Conservation (phyloP, 2,888 invertebrate species). For the Altica lythri region DNA sequence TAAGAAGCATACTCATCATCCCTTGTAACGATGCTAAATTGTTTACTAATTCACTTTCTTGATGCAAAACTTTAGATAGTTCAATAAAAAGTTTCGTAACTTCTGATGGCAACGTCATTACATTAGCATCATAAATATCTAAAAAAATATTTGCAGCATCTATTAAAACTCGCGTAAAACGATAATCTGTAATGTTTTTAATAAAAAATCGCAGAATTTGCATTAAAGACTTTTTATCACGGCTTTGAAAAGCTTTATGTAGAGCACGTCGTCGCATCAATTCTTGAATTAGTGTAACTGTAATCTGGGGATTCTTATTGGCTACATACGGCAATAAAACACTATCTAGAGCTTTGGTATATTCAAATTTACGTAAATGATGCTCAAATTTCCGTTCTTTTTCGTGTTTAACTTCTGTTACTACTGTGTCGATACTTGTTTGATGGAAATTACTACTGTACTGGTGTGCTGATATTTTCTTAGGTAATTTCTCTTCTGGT, state of each 20-base stretch:
- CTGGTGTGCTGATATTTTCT: slow-evolving; percentile 63
- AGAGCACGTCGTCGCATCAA: slow-evolving; percentile 82
- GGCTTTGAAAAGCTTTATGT: slow-evolving; percentile 72
- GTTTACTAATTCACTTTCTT: slow-evolving; percentile 71
- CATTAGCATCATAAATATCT: slow-evolving; percentile 72
- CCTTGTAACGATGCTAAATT: slow-evolving; percentile 72
- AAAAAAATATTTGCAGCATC: slow-evolving; percentile 76
- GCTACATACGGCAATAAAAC: slow-evolving; percentile 67
- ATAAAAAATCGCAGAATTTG: slow-evolving; percentile 77
- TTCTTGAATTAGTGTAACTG: slow-evolving; percentile 83
- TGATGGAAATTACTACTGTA: slow-evolving; percentile 48
- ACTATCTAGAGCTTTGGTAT: slow-evolving; percentile 76
- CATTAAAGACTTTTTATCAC: slow-evolving; percentile 69
- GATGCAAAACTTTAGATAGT: slow-evolving; percentile 65
- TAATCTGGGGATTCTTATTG: slow-evolving; percentile 73
- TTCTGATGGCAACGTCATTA: slow-evolving; percentile 67
- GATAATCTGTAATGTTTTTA: slow-evolving; percentile 69
- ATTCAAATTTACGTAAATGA: slow-evolving; percentile 78
- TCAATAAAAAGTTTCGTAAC: slow-evolving; percentile 66
- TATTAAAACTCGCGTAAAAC: slow-evolving; percentile 74
- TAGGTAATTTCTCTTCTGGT: slow-evolving; percentile 52
- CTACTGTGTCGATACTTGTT: slow-evolving; percentile 60
- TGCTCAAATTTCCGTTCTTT: slow-evolving; percentile 68
- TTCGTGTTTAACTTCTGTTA: slow-evolving; percentile 56
- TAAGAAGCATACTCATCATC: slow-evolving; percentile 68